These are phyloP conservation scores for Tetramorium simillimum DNA, from an alignment of 1,140 invertebrate genomes.

Conservation along the genomic window DNA sequence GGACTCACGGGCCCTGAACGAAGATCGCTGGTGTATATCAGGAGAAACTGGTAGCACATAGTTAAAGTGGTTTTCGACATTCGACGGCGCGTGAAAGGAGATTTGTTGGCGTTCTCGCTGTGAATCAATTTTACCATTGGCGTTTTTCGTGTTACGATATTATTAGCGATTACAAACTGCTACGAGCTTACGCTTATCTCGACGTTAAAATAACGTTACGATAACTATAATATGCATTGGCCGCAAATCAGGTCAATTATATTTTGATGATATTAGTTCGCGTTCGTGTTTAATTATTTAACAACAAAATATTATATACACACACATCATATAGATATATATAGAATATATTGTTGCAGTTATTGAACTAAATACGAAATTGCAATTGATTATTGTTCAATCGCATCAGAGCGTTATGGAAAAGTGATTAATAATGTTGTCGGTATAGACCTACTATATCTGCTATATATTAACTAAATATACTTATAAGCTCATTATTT, in stretches of 20 bases:
- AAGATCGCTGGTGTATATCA: constrained; percentile 54
- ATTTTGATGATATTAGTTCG: constrained; percentile 39
- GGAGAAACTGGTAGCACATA: constrained; percentile 37
- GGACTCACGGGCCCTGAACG: constrained; percentile 36
- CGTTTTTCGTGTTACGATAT: constrained; percentile 33
- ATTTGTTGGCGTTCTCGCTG: constrained; percentile 13
- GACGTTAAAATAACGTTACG: not conserved
- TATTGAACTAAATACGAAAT: constrained; percentile 36
- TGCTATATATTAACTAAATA: constrained; percentile 3
- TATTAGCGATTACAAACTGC: not conserved
- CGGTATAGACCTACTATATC: not conserved
- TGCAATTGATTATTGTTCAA: constrained; percentile 21
- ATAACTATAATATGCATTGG: not conserved
- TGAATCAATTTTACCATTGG: constrained; percentile 1
- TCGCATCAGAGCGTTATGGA: not conserved
- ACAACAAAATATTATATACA: constrained; percentile 1
- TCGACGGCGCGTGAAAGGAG: constrained; percentile 25
- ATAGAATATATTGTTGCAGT: not conserved
- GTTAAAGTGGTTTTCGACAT: constrained; percentile 35
- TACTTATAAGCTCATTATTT: constrained; percentile 3
- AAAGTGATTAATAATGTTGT: constrained; percentile 4
- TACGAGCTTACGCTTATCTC: not conserved
- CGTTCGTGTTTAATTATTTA: constrained; percentile 39
- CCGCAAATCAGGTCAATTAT: constrained; percentile 19
- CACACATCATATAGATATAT: no score